Conservation (phyloP, 2,888 invertebrate species). For the Belgica antarctica region DNA sequence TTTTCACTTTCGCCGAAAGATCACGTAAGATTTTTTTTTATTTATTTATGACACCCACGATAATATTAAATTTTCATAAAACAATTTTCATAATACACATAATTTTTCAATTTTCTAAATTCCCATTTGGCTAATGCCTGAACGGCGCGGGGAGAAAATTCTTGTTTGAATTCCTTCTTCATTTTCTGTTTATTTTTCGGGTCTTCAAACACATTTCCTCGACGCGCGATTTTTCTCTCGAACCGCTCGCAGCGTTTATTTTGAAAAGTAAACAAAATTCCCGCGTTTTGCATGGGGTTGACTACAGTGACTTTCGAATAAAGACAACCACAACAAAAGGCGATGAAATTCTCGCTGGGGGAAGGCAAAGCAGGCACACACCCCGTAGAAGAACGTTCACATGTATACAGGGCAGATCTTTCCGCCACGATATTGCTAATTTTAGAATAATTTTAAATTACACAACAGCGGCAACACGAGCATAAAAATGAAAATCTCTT, state of each 20-base stretch:
- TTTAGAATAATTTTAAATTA: constrained; percentile 36
- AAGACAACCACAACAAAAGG: constrained; percentile 40
- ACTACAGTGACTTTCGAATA: not conserved
- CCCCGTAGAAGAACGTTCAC: not conserved
- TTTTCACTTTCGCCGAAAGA: not conserved
- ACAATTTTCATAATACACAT: constrained; percentile 44
- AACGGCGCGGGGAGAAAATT: constrained; percentile 2
- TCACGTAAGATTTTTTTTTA: constrained; percentile 43
- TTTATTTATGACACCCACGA: constrained; percentile 44
- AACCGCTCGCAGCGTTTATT: not conserved
- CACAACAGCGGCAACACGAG: constrained; percentile 8
- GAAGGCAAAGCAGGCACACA: constrained; percentile 14
- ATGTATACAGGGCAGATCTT: not conserved
- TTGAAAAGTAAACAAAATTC: constrained; percentile 30
- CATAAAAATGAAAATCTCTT: not conserved
- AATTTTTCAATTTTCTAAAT: constrained; percentile 44
- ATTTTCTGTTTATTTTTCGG: constrained; percentile 26
- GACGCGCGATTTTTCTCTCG: not conserved
- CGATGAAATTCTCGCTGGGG: constrained; percentile 25
- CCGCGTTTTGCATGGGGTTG: not conserved
- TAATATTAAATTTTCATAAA: constrained; percentile 44
- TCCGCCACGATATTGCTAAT: constrained; percentile 25
- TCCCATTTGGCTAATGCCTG: constrained; percentile 35
- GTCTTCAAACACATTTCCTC: not conserved
- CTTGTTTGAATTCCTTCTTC: constrained; percentile 13